Conservation (phyloP, 1,140 invertebrate species). For the Bombus polaris region DNA sequence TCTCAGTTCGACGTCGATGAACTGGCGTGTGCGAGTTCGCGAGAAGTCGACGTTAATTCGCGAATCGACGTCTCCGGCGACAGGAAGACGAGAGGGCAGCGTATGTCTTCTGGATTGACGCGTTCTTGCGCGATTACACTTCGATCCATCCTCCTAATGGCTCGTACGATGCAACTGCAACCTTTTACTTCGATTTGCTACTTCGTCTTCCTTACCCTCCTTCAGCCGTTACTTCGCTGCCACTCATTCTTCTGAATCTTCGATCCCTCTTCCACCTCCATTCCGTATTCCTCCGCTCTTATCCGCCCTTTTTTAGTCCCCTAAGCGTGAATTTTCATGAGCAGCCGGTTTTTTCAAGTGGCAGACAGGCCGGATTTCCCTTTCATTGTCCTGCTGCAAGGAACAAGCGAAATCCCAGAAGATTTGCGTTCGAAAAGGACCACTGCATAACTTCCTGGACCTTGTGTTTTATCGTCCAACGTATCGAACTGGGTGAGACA, state of each 20-base stretch:
- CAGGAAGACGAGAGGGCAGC: neutral
- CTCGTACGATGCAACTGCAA: slow-evolving; percentile 8
- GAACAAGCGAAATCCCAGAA: no score
- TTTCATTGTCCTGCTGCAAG: no score
- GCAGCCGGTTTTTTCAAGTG: neutral
- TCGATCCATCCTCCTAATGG: slow-evolving; percentile 51
- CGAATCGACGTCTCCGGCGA: slow-evolving; percentile 23
- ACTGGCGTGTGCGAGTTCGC: neutral
- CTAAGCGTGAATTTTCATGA: slow-evolving; percentile 17
- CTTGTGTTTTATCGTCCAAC: no score
- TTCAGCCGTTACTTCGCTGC: no score
- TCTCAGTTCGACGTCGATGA: slow-evolving; percentile 15
- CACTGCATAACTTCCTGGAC: no score
- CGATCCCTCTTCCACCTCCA: neutral
- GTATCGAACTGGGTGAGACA: no score
- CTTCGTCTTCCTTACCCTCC: neutral
- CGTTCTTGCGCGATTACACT: slow-evolving; percentile 63
- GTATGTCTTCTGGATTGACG: neutral
- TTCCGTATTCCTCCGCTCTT: slow-evolving; percentile 16
- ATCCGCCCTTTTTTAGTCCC: slow-evolving; percentile 2
- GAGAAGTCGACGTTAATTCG: slow-evolving; percentile 16
- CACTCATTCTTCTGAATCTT: neutral
- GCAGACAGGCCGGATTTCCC: no score
- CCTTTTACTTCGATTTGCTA: neutral
- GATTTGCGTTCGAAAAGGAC: no score